These are phyloP conservation scores for Dicycla oo DNA, from an alignment of 2,888 invertebrate species.

Conservation along the genomic window DNA sequence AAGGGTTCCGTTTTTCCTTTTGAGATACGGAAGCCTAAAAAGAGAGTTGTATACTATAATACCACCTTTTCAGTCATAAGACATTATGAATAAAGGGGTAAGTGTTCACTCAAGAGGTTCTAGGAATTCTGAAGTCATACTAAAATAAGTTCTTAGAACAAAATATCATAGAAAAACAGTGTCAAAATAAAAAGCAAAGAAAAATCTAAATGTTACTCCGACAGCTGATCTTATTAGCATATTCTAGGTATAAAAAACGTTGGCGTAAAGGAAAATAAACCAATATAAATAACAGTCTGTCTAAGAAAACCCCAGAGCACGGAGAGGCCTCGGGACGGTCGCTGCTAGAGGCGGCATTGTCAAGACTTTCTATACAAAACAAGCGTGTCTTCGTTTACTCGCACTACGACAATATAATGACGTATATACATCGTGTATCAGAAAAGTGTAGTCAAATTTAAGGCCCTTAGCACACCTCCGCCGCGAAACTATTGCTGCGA, in stretches of 20 bases:
- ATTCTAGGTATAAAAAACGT: conserved; percentile 4
- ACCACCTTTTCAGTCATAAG: background rate
- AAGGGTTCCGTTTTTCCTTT: too few relatives aligned
- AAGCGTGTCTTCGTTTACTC: background rate
- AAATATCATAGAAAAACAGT: background rate
- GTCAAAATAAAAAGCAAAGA: background rate
- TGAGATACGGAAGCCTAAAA: too few relatives aligned
- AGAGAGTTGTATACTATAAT: background rate
- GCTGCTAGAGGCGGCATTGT: background rate
- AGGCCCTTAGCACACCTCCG: too few relatives aligned
- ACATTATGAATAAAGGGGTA: background rate
- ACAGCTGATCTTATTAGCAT: conserved; percentile 9
- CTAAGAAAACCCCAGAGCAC: background rate
- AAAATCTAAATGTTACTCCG: background rate
- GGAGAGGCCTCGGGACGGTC: background rate
- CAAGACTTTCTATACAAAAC: background rate
- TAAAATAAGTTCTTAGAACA: background rate
- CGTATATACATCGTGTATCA: too few relatives aligned
- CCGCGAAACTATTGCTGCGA: too few relatives aligned
- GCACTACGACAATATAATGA: too few relatives aligned
- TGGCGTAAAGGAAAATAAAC: conserved; percentile 6
- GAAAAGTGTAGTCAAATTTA: too few relatives aligned
- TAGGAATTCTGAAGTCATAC: background rate
- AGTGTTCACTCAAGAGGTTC: background rate
- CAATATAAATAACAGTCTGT: conserved; percentile 19